Conservation (phyloP, 2,113 vertebrate species). For the Hyaena hyaena region DNA sequence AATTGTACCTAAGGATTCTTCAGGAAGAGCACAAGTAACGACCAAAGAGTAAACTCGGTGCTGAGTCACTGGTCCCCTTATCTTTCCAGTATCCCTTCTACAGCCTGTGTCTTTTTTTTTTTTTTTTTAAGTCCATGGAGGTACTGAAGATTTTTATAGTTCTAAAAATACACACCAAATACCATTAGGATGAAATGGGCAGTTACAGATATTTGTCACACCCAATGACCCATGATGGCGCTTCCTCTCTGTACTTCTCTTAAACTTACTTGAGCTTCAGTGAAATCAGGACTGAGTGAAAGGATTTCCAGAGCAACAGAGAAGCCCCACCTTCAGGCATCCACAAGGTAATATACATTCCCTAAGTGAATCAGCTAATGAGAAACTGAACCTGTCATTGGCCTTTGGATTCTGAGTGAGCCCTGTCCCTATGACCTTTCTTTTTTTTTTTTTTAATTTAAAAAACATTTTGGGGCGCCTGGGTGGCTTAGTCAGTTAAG, state of each 20-base stretch:
- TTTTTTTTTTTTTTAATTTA: too few relatives aligned
- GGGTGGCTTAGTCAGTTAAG: too few relatives aligned
- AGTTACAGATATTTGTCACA: conserved; percentile 72
- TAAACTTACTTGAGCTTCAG: conserved; percentile 71
- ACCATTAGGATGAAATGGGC: conserved; percentile 50
- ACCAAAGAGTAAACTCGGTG: background rate
- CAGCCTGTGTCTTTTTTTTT: background rate
- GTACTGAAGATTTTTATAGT: background rate
- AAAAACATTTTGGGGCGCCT: too few relatives aligned
- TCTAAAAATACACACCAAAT: conserved; percentile 40
- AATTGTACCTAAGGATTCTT: background rate
- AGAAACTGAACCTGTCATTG: background rate
- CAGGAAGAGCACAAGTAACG: background rate
- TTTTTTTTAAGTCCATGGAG: background rate
- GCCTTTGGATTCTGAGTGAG: background rate
- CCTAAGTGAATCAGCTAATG: background rate
- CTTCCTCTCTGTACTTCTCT: conserved; percentile 72
- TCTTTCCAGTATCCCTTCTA: background rate
- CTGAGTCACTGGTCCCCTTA: background rate
- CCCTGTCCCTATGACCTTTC: background rate
- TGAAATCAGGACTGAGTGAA: background rate
- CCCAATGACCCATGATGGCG: conserved; percentile 60
- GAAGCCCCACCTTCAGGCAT: background rate
- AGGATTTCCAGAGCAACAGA: background rate
- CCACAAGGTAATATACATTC: background rate